Conservation (phyloP, 2,113 vertebrate species). For the Chaetorhynchus papuensis region DNA sequence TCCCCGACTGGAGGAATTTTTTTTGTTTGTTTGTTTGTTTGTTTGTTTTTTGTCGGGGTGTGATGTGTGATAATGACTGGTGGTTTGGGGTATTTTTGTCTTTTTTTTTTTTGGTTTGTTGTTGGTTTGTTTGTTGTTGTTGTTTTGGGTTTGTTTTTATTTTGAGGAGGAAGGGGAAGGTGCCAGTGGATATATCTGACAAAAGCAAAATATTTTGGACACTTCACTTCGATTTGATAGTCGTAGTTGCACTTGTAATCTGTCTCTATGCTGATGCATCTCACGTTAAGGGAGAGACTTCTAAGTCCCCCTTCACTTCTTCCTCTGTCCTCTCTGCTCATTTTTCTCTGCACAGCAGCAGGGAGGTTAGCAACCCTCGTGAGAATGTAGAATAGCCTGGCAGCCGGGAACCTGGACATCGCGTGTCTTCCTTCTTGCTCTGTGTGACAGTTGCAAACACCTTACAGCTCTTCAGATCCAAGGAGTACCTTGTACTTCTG, state of each 20-base stretch:
- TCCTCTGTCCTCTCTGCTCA: not conserved
- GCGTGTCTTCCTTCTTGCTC: not conserved
- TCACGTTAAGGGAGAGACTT: constrained; percentile 1
- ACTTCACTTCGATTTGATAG: not conserved
- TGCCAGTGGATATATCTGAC: not conserved
- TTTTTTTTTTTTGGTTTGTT: not conserved
- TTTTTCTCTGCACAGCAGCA: not conserved
- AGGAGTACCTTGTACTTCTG: not conserved
- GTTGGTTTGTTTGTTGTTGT: not conserved
- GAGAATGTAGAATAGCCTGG: constrained; percentile 18
- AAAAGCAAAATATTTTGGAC: not conserved
- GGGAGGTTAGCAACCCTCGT: constrained; percentile 2
- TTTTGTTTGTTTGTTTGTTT: not conserved
- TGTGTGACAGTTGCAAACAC: not conserved
- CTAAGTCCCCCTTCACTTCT: not conserved
- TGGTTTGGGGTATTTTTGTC: not conserved
- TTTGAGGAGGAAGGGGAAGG: not conserved
- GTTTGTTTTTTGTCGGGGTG: not conserved
- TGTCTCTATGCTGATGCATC: constrained; percentile 29
- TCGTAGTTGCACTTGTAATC: not conserved
- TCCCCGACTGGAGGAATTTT: not conserved
- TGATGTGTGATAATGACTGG: not conserved
- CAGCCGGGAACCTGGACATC: not conserved
- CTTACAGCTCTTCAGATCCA: not conserved
- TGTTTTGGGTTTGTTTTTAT: not conserved